Evolutionary conservation across 2,888 invertebrate genomes (phyloP), one percentile per base, ranked within the genome.

Genomic region (Agrotis ipsilon): DNA sequence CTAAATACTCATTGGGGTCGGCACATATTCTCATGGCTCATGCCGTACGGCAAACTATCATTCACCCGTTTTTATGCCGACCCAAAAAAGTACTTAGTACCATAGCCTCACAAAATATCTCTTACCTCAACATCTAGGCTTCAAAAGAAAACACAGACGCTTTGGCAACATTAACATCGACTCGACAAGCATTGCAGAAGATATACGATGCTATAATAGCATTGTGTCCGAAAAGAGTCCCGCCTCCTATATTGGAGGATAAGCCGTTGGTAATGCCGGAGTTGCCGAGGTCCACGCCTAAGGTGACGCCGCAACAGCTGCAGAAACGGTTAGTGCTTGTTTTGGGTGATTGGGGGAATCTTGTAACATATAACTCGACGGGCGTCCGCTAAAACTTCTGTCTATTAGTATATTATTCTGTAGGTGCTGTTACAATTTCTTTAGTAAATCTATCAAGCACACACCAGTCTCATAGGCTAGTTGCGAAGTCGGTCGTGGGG

Each of bases 171-270:
- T 96, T 97, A 82, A 92, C 96, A 5, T 94, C 96, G 0, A 91
- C 97, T 19, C 97, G 97, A 82, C 96, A 97, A 87, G 96, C 96
- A n/a, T 94, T 97, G 1, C 96, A 96, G 80, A 97, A 97, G 90
- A 95, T 97, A 67, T 97, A 97, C 90, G 97, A 97, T 43, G 96
- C 96, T 4, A 96, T 98, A 68, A 89, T 96, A 59, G 94, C 96
- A 2, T 89, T 97, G 2, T 97, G 97, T 84, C 97, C 98, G 0
- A 97, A 96, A 78, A 97, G 97, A 83, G 93, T 92, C 4, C 84
- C 97, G 45, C 97, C 97, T 0, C 92, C 89, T 0, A 80, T 97
- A 54, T 91, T 97, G 68, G 97, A 97, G 32, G 96, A 94, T 18
- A 92, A 82, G 48, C 95, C 95, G 0, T 79, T 96, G 3, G 21